phyloP scores from a whole-genome alignment of 2,113 vertebrate species.

The Argyrosomus japonicus region DNA sequence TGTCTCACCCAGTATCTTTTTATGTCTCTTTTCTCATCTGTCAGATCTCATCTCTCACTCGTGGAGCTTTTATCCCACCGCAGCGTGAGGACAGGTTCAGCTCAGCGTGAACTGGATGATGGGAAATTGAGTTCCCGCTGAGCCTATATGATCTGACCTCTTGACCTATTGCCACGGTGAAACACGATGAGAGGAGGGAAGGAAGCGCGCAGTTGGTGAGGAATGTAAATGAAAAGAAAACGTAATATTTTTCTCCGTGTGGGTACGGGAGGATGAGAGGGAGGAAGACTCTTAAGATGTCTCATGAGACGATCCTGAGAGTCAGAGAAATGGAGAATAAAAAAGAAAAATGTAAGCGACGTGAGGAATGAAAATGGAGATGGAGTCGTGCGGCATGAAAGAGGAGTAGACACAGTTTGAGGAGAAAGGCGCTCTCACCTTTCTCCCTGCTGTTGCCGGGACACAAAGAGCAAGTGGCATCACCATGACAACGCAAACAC shows the following conservation, averaged over 20 bases:
- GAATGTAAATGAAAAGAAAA: slow-evolving; percentile 54
- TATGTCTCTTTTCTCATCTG: slow-evolving; percentile 49
- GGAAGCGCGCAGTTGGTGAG: slow-evolving; percentile 42
- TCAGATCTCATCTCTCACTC: slow-evolving; percentile 65
- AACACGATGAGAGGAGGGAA: slow-evolving; percentile 17
- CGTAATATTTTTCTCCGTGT: slow-evolving; percentile 26
- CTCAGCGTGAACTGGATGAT: slow-evolving; percentile 75
- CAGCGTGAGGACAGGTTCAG: slow-evolving; percentile 59
- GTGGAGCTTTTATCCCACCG: slow-evolving; percentile 39
- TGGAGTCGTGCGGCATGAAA: neutral
- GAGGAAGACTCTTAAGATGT: slow-evolving; percentile 7
- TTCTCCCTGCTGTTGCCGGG: slow-evolving; percentile 47
- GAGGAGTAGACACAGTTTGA: neutral
- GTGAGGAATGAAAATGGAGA: neutral
- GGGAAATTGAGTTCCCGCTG: slow-evolving; percentile 73
- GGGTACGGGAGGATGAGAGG: slow-evolving; percentile 22
- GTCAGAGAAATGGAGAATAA: slow-evolving; percentile 20
- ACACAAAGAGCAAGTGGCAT: slow-evolving; percentile 60
- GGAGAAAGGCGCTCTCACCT: slow-evolving; percentile 61
- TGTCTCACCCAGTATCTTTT: slow-evolving; percentile 23
- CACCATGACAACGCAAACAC: slow-evolving; percentile 69
- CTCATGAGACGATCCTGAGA: slow-evolving; percentile 19
- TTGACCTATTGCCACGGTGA: slow-evolving; percentile 55
- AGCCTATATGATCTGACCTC: slow-evolving; percentile 57
- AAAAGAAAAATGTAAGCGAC: neutral